Evolutionary conservation across 1,140 invertebrate species (phyloP), one percentile per base, ranked within the genome.

Genomic region (Orchesella cincta): DNA sequence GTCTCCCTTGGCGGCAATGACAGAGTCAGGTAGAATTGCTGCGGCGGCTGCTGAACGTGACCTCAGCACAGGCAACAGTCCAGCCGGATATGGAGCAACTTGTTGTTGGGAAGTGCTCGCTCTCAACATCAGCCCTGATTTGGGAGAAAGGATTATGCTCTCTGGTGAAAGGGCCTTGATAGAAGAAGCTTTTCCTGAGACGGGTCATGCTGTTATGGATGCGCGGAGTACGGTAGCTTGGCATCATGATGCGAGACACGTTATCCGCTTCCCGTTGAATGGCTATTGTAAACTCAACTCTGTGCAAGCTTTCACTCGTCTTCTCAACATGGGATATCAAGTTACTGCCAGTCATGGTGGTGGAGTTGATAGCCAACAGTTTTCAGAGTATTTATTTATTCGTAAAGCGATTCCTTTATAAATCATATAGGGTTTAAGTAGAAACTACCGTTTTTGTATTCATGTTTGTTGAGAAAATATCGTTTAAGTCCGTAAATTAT

Each of bases 271-370:
- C 84, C 94, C 94, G 1, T 86, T 97, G 16, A 97, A 97, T 85
- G 94, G 94, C 78, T 96, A 94, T 85, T 96, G 93, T 86, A 96
- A 96, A 84, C 86, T 97, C 31, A 96, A 95, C 84, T 95, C 94
- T 18, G 90, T 96, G 46, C 93, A 96, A 86, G 93, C 94, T 34
- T 92, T 96, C 79, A 93, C 93, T 78, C 90, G 94, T 83, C 88
- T 97, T 29, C 87, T 96, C n/a, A 95, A 95, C 85, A 88, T 91
- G 76, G 91, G 91, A 36, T 96, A 96, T 84, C 88, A 88, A 76
- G 89, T 96, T 54, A 90, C 91, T 14, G 94, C 94, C 0, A 94
- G 93, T 83, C 94, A 92, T 82, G 93, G 94, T 0, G 93, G 93
- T 12, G 94, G 94, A 12, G 93, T 95, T 16, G 94, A 96, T 83